A percentile compares a stretch with the other conserved stretches of the same genome.
These are phyloP conservation scores for Plutomurus gul DNA, from an alignment of 1,140 invertebrate species.

Conservation along the genomic window DNA sequence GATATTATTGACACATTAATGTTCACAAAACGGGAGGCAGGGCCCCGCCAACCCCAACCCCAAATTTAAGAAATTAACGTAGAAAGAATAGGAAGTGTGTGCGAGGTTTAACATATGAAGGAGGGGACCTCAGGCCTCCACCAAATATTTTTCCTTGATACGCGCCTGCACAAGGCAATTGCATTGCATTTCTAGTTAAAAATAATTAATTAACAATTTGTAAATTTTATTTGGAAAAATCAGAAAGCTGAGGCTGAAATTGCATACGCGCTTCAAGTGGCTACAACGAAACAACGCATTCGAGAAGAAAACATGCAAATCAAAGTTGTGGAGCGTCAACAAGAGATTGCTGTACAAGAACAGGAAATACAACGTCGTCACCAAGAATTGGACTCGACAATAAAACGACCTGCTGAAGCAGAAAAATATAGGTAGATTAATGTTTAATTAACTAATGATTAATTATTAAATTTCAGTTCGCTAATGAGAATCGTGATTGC, in stretches of 20 bases:
- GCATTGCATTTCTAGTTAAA: too few species aligned
- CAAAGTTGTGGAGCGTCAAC: constrained; percentile 86
- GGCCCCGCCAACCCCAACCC: too few species aligned
- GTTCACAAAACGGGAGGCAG: too few species aligned
- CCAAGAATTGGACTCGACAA: constrained; percentile 85
- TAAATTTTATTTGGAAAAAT: not conserved
- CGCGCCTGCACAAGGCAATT: too few species aligned
- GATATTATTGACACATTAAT: too few species aligned
- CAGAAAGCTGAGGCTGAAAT: constrained; percentile 90
- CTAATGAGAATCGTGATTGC: not conserved
- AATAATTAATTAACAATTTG: not conserved
- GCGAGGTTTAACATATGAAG: too few species aligned
- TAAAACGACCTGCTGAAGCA: constrained; percentile 88
- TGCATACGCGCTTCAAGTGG: constrained; percentile 84
- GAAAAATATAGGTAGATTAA: constrained; percentile 76
- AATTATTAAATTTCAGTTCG: too few species aligned
- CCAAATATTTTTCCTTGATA: too few species aligned
- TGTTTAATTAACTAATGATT: not conserved
- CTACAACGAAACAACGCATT: constrained; percentile 93
- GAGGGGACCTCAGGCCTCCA: too few species aligned
- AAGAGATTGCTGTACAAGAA: constrained; percentile 88
- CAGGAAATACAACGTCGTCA: constrained; percentile 84
- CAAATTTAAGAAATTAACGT: too few species aligned
- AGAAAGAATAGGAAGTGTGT: too few species aligned
- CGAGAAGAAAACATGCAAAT: constrained; percentile 98